Evolutionary conservation across 2,797 vertebrate genomes (phyloP), one percentile per base, ranked within the genome.

Genomic region (Megalops cyprinoides): DNA sequence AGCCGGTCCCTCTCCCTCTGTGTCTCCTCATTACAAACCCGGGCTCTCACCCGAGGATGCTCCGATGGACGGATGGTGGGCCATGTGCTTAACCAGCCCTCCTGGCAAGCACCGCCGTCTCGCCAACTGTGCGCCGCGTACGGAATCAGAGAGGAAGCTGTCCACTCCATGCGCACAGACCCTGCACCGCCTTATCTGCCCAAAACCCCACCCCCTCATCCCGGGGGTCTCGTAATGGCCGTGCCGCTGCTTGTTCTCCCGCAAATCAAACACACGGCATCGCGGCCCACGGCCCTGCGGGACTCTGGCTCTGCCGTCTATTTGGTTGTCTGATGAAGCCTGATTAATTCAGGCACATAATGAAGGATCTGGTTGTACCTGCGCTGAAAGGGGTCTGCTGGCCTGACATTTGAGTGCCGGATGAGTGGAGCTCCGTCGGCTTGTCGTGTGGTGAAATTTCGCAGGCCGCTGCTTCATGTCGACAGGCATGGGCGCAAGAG

Each of bases 271-370:
- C 62, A 18, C 14, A 18, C 62, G 0, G 4, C 62, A 15, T 18
- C 3, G 6, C 14, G 62, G 6, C 62, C 5, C 31, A 34, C 1
- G 4, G 31, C 31, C 62, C 62, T 31, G 0, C 3, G 31, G 62
- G 31, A 37, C 10, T 15, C 2, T 20, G 8, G 20, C 60, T 1
- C 2, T 37, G 1, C 2, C 65, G 5, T n/a, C 34, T 23, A 42
- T 69, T 39, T 8, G 15, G 6, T 4, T 23, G 37, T 69, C 34
- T 69, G 65, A 9, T 20, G 34, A 18, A 4, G 15, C 14, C 34
- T 23, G 65, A 69, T 39, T 42, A 69, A 69, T 69, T 42, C 65
- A 39, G 65, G 34, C 23, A 37, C 37, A 69, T 69, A 69, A 69
- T 42, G 18, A 37, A 69, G 65, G 4, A 18, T 15, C 37, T 0